Evolutionary conservation across 2,113 vertebrate genomes (phyloP).

Genomic region (Xiphophorus couchianus): DNA sequence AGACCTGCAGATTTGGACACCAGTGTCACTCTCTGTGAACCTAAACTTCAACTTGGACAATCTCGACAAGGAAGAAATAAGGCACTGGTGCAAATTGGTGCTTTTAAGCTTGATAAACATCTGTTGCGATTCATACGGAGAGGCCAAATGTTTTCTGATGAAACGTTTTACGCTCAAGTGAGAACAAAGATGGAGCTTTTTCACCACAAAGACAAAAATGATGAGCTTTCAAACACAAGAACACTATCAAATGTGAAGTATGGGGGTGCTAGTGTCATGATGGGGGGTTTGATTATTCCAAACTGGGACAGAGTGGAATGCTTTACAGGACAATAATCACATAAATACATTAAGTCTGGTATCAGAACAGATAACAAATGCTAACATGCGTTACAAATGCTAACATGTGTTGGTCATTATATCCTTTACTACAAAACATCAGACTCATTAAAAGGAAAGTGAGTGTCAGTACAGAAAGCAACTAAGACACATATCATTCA

Average conservation of each 20-base stretch:
- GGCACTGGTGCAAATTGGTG: too few relatives aligned
- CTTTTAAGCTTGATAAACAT: too few relatives aligned
- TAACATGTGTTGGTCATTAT: background rate
- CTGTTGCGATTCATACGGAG: too few relatives aligned
- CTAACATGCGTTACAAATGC: background rate
- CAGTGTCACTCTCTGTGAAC: background rate
- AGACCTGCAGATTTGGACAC: slow-evolving; percentile 4
- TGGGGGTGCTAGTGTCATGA: background rate
- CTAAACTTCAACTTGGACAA: too few relatives aligned
- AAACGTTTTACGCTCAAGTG: background rate
- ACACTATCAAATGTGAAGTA: background rate
- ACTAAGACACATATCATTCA: background rate
- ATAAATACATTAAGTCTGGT: slow-evolving; percentile 14
- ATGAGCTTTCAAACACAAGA: background rate
- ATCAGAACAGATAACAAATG: too few relatives aligned
- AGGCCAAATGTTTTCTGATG: too few relatives aligned
- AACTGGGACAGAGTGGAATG: too few relatives aligned
- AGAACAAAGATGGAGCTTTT: background rate
- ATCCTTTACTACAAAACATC: background rate
- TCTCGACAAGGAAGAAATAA: too few relatives aligned
- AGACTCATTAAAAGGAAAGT: background rate
- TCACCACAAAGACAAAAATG: background rate
- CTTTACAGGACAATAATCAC: background rate
- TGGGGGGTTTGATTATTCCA: background rate
- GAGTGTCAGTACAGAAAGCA: background rate